Base-by-base conservation (phyloP, 2,797 vertebrate species). In the Sorex maritimensis region DNA sequence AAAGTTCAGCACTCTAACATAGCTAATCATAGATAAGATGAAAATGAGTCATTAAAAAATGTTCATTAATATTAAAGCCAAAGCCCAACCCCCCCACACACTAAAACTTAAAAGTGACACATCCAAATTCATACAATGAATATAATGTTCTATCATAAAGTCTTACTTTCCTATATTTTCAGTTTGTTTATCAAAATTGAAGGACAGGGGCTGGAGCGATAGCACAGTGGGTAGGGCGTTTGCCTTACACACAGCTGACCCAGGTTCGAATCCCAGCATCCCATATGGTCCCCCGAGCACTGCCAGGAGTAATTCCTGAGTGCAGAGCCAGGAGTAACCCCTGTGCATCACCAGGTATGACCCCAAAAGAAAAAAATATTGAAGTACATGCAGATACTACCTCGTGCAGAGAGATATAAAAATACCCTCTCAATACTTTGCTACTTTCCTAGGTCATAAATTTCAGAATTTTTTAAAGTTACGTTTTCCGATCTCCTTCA, bases 31-130 rank as follows among this genome's bases (percentile, higher is more conserved):
- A 81, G 17, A 78, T 55, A 65, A 93, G 28, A 11, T 38, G 44
- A 44, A 81, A 93, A 88, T 90, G 13, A 72, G 87, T 93, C 23
- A 65, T 61, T 69, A 87, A 68, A 44, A 93, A 84, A 78, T 24
- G 24, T 67, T 88, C 8, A 46, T 28, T 90, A 92, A 82, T 28
- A 34, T 34, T 34, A 34, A 34, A 34, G 34, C 34, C 34, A 34
- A 34, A 34, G 34, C 34, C 34, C 34, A 34, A 34, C 34, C 34
- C 34, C 34, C 34, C 34, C 34, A 34, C 34, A 34, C 34, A 34
- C 34, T 38, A 80, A 92, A 88, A 88, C 17, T 87, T 81, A 38
- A 74, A 91, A 86, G 82, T 38, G 26, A 26, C 17, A 10, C 21
- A 78, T 24, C 30, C 69, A 77, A 90, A 81, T 19, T 86, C 52